phyloP scores from a whole-genome alignment of 92 coral and sea anemone genomes.

The Epizoanthus ramosus region DNA sequence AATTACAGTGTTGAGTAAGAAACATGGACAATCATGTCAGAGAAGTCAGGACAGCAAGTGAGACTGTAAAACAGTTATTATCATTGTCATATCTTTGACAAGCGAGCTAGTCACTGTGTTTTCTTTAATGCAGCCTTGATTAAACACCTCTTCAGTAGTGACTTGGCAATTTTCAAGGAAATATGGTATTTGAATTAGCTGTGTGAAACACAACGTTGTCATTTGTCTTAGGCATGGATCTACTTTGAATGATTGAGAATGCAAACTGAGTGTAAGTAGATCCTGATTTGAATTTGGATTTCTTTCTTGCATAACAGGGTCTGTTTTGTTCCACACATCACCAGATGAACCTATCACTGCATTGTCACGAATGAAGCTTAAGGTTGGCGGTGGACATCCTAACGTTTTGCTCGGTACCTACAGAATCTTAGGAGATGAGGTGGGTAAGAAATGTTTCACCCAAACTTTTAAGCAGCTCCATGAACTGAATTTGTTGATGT shows the following conservation, averaged over 20 bases:
- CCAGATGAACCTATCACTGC: constrained; percentile 84
- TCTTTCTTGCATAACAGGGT: constrained; percentile 49
- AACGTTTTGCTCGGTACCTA: constrained; percentile 75
- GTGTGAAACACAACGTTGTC: not conserved
- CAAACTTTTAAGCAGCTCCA: too few species aligned
- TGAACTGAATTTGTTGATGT: too few species aligned
- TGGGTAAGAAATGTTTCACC: constrained; percentile 3
- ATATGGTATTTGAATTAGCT: not conserved
- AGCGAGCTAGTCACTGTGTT: too few species aligned
- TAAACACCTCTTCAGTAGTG: too few species aligned
- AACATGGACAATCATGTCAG: too few species aligned
- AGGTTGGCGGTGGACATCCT: constrained; percentile 59
- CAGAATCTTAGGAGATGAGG: constrained; percentile 82
- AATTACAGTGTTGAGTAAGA: too few species aligned
- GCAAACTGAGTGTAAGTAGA: not conserved
- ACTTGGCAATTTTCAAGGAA: too few species aligned
- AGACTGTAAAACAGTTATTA: too few species aligned
- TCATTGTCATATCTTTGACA: too few species aligned
- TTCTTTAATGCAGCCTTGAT: too few species aligned
- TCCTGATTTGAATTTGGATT: not conserved
- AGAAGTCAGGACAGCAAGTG: too few species aligned
- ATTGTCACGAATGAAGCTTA: constrained; percentile 66
- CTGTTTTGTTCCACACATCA: constrained; percentile 72
- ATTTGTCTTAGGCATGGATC: not conserved
- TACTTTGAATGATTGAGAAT: not conserved